A percentile compares a stretch with the other conserved stretches of the same genome.
Conservation (phyloP, 1,140 invertebrate species). For the Temnothorax curvispinosus region DNA sequence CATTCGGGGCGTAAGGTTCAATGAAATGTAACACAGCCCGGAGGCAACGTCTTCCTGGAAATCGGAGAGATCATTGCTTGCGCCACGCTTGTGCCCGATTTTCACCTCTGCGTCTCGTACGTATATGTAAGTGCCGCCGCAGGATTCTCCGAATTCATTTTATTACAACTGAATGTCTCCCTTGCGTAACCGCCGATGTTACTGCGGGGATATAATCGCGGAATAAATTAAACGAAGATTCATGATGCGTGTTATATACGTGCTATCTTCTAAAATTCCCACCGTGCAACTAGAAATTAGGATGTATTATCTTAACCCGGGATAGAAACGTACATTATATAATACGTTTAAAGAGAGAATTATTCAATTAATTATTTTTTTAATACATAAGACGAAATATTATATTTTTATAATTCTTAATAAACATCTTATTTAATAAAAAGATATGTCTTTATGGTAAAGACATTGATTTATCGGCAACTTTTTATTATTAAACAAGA, state of each 20-base stretch:
- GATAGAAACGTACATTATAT: background rate
- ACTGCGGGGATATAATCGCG: background rate
- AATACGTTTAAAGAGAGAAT: slow-evolving; percentile 1
- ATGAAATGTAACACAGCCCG: slow-evolving; percentile 36
- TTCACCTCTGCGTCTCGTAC: slow-evolving; percentile 39
- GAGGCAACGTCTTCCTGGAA: slow-evolving; percentile 60
- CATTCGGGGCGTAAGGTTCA: background rate
- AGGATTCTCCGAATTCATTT: slow-evolving; percentile 27
- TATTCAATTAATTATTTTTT: background rate
- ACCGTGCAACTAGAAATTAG: slow-evolving; percentile 19
- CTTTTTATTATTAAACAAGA: background rate
- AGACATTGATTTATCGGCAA: background rate
- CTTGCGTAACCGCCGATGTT: slow-evolving; percentile 27
- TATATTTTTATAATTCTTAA: background rate
- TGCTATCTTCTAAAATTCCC: background rate
- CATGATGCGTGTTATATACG: background rate
- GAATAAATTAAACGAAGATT: slow-evolving; percentile 34
- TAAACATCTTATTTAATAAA: background rate
- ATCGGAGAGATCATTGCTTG: slow-evolving; percentile 66
- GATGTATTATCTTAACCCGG: background rate
- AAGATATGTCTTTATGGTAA: background rate
- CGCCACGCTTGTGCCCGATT: slow-evolving; percentile 52
- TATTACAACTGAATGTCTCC: slow-evolving; percentile 1
- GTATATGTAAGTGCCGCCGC: no score
- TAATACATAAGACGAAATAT: background rate